phyloP scores from a whole-genome alignment of 2,113 vertebrate species.

The Fukomys damarensis region DNA sequence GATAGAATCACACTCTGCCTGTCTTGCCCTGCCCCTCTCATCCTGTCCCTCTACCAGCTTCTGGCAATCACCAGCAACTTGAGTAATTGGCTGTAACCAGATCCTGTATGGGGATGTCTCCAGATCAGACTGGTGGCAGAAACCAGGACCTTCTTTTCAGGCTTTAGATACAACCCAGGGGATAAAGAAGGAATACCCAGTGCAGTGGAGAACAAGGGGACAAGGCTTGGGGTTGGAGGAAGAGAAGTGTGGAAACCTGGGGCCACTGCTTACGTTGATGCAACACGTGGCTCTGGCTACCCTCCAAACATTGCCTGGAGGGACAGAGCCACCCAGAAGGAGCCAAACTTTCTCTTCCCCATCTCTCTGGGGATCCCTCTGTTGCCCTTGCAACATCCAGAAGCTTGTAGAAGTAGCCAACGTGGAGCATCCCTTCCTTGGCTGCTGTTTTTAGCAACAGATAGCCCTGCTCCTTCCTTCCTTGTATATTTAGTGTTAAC shows the following conservation, averaged over 20 bases:
- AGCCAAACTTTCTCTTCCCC: background rate
- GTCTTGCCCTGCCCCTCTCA: background rate
- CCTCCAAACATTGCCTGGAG: background rate
- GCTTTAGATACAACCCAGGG: background rate
- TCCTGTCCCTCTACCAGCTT: background rate
- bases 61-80: background rate
- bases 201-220: background rate
- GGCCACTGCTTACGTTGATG: background rate
- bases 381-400: background rate
- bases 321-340: background rate
- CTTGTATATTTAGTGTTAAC: background rate
- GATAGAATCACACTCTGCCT: background rate
- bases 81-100: background rate
- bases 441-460: background rate
- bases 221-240: too few relatives aligned
- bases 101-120: background rate
- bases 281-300: background rate
- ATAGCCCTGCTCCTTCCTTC: background rate
- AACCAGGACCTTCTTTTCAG: background rate
- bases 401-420: background rate
- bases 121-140: background rate
- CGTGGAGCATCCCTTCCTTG: background rate
- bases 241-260: background rate
- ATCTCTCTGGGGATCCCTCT: background rate
- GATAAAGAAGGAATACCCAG: background rate